phyloP scores from a whole-genome alignment of 2,797 vertebrate genomes.

The Nothura maculosa region DNA sequence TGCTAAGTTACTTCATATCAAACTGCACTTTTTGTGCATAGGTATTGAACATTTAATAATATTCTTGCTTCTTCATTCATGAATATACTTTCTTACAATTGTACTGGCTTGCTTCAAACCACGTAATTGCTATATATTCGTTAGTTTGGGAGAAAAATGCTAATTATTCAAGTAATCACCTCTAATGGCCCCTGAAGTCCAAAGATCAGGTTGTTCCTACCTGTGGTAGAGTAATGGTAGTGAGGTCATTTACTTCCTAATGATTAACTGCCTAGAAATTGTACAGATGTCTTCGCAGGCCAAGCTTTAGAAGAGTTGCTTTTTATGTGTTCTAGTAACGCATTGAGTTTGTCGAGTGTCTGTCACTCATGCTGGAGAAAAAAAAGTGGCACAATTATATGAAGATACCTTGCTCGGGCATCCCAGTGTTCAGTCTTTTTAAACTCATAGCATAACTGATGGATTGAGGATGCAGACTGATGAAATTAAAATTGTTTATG shows the following conservation, averaged over 20 bases:
- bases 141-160: not conserved
- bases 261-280: not conserved
- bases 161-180: not conserved
- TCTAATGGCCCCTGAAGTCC: not conserved
- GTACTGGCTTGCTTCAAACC: not conserved
- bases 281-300: not conserved
- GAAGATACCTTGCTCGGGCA: not conserved
- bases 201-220: not conserved
- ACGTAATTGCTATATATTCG: not conserved
- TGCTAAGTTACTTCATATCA: not conserved
- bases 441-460: conserved; percentile 22
- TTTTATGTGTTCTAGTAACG: not conserved
- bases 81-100: not conserved
- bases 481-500: conserved; percentile 10
- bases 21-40: not conserved
- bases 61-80: not conserved
- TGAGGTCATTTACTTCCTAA: not conserved
- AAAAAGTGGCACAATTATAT: not conserved
- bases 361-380: not conserved
- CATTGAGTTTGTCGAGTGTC: not conserved
- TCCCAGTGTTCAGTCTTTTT: not conserved
- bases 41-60: not conserved
- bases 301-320: not conserved
- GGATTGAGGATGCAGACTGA: not conserved
- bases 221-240: not conserved